Evolutionary conservation across 2,113 vertebrate genomes (phyloP).

Genomic region (Ariopsis seemanni): DNA sequence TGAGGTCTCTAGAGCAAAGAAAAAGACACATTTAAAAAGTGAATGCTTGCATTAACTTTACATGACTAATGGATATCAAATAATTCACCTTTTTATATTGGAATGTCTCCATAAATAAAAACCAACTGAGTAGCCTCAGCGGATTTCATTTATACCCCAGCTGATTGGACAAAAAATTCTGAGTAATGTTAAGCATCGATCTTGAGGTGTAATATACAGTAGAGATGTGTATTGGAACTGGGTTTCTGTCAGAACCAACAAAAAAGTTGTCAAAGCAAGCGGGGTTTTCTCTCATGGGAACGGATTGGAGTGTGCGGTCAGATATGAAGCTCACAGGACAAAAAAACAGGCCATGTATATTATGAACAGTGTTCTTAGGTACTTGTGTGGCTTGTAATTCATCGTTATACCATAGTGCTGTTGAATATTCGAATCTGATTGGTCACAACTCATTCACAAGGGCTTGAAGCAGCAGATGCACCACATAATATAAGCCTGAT

Average conservation of each 20-base stretch:
- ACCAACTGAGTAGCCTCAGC: not conserved
- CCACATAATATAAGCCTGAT: too few relatives aligned
- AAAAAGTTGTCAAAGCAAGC: not conserved
- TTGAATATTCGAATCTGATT: not conserved
- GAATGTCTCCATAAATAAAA: constrained; percentile 16
- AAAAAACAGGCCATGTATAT: too few relatives aligned
- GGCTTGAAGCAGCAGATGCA: too few relatives aligned
- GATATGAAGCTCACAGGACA: too few relatives aligned
- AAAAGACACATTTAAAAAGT: not conserved
- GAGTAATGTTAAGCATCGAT: constrained; percentile 1
- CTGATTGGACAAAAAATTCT: constrained; percentile 1
- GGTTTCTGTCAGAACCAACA: not conserved
- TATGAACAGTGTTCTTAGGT: not conserved
- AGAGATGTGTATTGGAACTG: not conserved
- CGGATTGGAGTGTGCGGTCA: too few relatives aligned
- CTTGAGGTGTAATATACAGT: not conserved
- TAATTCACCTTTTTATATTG: not conserved
- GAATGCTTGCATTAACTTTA: constrained; percentile 12
- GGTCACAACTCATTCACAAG: too few relatives aligned
- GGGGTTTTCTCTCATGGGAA: not conserved
- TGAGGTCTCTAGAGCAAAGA: constrained; percentile 29
- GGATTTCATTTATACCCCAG: not conserved
- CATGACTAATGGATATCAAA: constrained; percentile 15
- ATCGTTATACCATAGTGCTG: not conserved
- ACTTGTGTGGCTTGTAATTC: not conserved